Evolutionary conservation across 1,140 invertebrate species (phyloP).

Genomic region (Pseudomyrmex cubaensis): DNA sequence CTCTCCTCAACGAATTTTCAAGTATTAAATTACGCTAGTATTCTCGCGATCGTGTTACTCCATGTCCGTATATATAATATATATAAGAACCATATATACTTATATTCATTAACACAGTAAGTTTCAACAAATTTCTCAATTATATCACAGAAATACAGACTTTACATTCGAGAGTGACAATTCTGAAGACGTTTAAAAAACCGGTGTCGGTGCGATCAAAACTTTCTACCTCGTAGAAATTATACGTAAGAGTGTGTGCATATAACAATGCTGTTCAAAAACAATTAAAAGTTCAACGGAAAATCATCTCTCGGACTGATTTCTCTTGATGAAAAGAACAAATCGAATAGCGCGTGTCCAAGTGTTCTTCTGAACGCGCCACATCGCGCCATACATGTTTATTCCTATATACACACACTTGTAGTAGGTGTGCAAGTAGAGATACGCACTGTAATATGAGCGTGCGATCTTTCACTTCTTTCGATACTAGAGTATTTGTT

Average conservation of each 20-base stretch:
- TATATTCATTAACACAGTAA: not conserved
- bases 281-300: constrained; percentile 3
- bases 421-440: not conserved
- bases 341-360: constrained; percentile 10
- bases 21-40: not conserved
- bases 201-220: constrained; percentile 26
- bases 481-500: constrained; percentile 17
- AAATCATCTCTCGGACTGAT: constrained; percentile 7
- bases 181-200: constrained; percentile 47
- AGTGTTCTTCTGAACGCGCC: not conserved
- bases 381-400: too few species aligned
- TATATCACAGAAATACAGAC: constrained; percentile 62
- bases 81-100: too few species aligned
- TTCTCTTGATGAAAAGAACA: constrained; percentile 21
- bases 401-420: too few species aligned
- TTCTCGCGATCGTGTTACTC: not conserved
- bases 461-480: constrained; percentile 12
- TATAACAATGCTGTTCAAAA: constrained; percentile 26
- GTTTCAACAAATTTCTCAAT: constrained; percentile 54
- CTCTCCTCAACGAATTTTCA: not conserved
- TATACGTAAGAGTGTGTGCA: constrained; percentile 22
- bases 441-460: not conserved
- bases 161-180: constrained; percentile 39
- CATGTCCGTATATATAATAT: not conserved
- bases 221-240: not conserved